Evolutionary conservation across 2,113 vertebrate genomes (phyloP), one percentile per base, ranked within the genome.

Genomic region (Osmerus mordax): DNA sequence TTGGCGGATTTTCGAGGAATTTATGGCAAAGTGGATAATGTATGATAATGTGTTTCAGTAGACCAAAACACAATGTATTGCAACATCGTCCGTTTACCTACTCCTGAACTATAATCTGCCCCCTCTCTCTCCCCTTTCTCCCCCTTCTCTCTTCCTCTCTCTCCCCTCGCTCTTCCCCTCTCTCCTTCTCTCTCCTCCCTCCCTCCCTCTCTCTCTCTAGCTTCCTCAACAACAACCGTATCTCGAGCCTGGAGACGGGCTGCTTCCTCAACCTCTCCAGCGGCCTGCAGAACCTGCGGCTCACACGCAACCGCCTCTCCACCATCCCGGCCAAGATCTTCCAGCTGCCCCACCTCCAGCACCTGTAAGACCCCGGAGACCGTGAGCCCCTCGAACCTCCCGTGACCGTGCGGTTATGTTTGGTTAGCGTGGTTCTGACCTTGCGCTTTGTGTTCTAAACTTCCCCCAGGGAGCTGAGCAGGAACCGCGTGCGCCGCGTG

Each of bases 281-380:
- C 77, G 93, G 94, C 4, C 92, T 99, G 71, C 91, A 96, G 90
- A 88, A 97, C 51, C 86, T 99, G 67, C 94, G 94, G 59, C 90
- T 99, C 73, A 97, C 95, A 88, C 94, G 93, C 80, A 99, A 98
- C 87, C 95, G 92, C 11, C 93, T 99, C 66, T 92, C 93, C 74
- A 59, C 89, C 70, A 87, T 99, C 71, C 95, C 96, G 2, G 90
- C 95, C 71, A 98, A 96, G 91, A 95, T 96, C 94, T 99, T 99
- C 86, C 94, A 95, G 79, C 91, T 98, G 47, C 90, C 95, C 75
- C 93, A 95, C 76, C 94, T 99, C 59, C 96, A 97, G 75, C 94
- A 97, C 82, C 92, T 99, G 97, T 99, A 89, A 95, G 95, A 6
- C 11, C 23, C 23, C 21, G 21, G 3, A 19, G 3, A 4, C 51